A percentile compares a stretch with the other conserved stretches of the same genome.
Evolutionary conservation across 2,888 invertebrate genomes (phyloP).

Genomic region (Dendrolimus pini): DNA sequence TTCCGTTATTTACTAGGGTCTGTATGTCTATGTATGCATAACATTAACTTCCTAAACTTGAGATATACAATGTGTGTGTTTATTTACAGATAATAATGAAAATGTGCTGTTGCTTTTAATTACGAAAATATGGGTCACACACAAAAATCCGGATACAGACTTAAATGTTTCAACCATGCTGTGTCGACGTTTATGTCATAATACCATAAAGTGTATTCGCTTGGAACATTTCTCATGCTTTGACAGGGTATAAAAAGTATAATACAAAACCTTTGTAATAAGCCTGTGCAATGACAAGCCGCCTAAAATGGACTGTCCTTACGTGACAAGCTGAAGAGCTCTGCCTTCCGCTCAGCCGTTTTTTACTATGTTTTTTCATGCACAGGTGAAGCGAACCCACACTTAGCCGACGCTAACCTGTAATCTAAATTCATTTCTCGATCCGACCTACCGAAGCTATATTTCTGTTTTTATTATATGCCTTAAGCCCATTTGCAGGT

Average conservation of each 20-base stretch:
- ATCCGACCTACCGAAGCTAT: conserved; percentile 68
- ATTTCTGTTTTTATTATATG: conserved; percentile 74
- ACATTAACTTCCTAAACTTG: no score
- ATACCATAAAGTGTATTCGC: background rate
- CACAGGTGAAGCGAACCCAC: conserved; percentile 71
- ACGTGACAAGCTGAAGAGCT: conserved; percentile 38
- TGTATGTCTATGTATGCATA: no score
- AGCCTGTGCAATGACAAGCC: conserved; percentile 42
- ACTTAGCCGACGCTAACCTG: conserved; percentile 75
- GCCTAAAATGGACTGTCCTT: conserved; percentile 40
- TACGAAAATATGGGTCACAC: no score
- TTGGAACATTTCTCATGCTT: conserved; percentile 32
- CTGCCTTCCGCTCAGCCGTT: conserved; percentile 29
- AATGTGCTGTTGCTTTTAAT: no score
- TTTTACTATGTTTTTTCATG: conserved; percentile 60
- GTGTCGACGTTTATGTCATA: no score
- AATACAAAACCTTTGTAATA: conserved; percentile 42
- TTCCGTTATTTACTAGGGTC: no score
- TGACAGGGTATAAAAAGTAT: conserved; percentile 30
- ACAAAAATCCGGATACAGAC: conserved; percentile 3
- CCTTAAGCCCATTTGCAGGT: conserved; percentile 70
- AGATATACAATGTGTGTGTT: no score
- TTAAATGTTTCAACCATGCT: no score
- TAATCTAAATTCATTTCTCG: conserved; percentile 77
- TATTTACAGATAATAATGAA: no score